These are phyloP conservation scores for Abramis brama DNA, from an alignment of 2,113 vertebrate genomes.

Conservation along the genomic window DNA sequence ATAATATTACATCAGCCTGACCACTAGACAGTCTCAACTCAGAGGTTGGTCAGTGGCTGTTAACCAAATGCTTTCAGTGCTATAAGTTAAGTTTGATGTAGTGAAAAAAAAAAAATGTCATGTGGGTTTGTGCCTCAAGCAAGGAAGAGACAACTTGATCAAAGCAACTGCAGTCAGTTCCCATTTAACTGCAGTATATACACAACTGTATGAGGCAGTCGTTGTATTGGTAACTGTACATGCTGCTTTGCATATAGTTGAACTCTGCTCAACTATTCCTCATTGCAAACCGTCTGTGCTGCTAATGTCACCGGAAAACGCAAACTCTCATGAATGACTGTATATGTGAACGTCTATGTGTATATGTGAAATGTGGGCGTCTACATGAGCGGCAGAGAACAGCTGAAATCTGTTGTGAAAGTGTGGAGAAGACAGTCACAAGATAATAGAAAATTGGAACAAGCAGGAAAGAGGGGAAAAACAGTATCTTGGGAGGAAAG, in stretches of 20 bases:
- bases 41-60: neutral
- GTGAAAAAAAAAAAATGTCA: neutral
- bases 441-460: slow-evolving; percentile 9
- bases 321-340: neutral
- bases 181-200: neutral
- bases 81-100: neutral
- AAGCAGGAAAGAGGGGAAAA: slow-evolving; percentile 17
- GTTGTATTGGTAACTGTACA: neutral
- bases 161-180: neutral
- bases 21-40: neutral
- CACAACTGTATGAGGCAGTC: neutral
- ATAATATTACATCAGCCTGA: neutral
- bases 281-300: neutral
- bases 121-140: slow-evolving; percentile 5
- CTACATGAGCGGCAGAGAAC: neutral
- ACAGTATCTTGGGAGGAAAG: neutral
- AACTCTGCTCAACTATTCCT: neutral
- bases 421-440: neutral
- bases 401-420: slow-evolving; percentile 23
- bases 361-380: neutral
- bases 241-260: neutral
- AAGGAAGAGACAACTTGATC: neutral
- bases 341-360: neutral
- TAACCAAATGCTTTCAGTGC: neutral
- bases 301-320: neutral